Percentiles rank a stretch among this genome's conserved stretches.
Conservation (phyloP, 2,113 vertebrate species). For the Lipophrys pholis region DNA sequence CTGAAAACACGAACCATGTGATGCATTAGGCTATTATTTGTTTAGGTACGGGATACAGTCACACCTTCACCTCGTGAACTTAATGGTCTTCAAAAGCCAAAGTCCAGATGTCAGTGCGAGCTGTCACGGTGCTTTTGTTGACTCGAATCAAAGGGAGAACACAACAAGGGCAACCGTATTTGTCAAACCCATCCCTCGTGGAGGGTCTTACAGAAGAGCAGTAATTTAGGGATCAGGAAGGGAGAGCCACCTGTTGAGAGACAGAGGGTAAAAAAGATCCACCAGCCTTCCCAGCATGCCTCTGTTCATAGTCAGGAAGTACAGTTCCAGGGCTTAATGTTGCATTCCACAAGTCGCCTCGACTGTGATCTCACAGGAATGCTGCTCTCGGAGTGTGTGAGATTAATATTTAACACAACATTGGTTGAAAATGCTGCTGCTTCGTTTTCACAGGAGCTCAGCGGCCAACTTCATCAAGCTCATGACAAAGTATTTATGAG, state of each 20-base stretch:
- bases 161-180: slow-evolving; percentile 56
- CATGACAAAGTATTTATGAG: slow-evolving; percentile 70
- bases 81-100: slow-evolving; percentile 64
- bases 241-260: slow-evolving; percentile 77
- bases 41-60: slow-evolving; percentile 68
- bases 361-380: slow-evolving; percentile 73
- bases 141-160: slow-evolving; percentile 68
- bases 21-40: slow-evolving; percentile 64
- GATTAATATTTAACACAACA: slow-evolving; percentile 81
- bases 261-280: slow-evolving; percentile 64
- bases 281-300: slow-evolving; percentile 69
- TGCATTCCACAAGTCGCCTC: slow-evolving; percentile 69
- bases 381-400: slow-evolving; percentile 59
- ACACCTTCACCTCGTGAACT: slow-evolving; percentile 73
- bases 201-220: slow-evolving; percentile 69
- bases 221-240: slow-evolving; percentile 79
- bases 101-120: slow-evolving; percentile 69
- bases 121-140: slow-evolving; percentile 67
- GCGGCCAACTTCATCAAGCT: slow-evolving; percentile 61
- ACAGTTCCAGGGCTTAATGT: slow-evolving; percentile 68
- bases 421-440: slow-evolving; percentile 49
- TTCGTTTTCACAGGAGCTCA: slow-evolving; percentile 64
- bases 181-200: slow-evolving; percentile 61
- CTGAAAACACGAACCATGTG: slow-evolving; percentile 70
- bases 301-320: slow-evolving; percentile 69